These are phyloP conservation scores for Phainopepla nitens DNA, from an alignment of 2,113 vertebrate genomes.

Conservation along the genomic window DNA sequence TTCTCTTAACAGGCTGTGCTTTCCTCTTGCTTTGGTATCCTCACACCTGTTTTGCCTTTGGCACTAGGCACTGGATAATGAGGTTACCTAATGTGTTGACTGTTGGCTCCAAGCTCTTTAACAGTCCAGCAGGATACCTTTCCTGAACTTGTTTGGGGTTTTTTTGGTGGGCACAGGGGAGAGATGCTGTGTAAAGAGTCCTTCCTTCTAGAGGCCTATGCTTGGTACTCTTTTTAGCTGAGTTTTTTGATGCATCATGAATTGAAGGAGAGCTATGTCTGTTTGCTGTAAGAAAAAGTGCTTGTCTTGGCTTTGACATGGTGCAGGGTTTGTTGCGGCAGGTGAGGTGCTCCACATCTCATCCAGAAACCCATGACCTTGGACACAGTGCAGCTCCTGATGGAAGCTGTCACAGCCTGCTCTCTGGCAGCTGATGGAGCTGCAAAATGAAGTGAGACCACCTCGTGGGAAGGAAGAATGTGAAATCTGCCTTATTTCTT, in stretches of 20 bases:
- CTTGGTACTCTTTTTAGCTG: background rate
- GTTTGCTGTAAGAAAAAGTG: background rate
- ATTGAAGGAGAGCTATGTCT: background rate
- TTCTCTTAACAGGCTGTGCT: constrained; percentile 36
- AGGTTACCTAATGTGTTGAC: constrained; percentile 46
- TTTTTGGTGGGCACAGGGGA: background rate
- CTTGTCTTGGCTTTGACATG: background rate
- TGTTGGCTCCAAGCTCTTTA: constrained; percentile 16
- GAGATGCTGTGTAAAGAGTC: background rate
- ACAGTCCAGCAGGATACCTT: constrained; percentile 16
- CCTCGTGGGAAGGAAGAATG: background rate
- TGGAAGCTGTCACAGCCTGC: background rate
- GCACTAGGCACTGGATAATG: constrained; percentile 48
- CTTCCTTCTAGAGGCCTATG: background rate
- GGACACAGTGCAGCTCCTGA: background rate
- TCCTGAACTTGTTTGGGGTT: background rate
- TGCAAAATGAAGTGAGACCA: background rate
- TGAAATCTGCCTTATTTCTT: background rate
- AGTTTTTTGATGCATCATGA: background rate
- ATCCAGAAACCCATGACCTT: background rate
- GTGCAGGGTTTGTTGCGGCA: background rate
- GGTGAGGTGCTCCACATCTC: background rate
- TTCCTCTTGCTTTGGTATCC: constrained; percentile 21
- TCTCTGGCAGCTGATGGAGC: background rate
- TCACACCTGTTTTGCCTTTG: constrained; percentile 68